Percentiles rank a stretch among this genome's conserved stretches.
Conservation (phyloP, 1,140 invertebrate species). For the Metaphire vulgaris region DNA sequence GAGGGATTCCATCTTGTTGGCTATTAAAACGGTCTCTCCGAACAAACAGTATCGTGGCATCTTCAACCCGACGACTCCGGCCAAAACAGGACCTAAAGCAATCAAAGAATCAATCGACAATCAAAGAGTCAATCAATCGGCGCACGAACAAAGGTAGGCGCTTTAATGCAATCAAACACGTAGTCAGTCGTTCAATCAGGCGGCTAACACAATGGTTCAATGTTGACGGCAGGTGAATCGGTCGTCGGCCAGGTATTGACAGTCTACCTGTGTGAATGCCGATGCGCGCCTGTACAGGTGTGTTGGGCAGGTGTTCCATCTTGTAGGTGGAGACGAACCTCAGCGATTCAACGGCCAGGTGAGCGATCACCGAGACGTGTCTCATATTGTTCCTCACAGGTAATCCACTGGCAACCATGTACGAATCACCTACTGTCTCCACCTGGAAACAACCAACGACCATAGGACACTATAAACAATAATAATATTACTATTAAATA, state of each 20-base stretch:
- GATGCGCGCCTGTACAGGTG: slow-evolving; percentile 84
- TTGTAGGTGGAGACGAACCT: slow-evolving; percentile 78
- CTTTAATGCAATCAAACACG: too few species aligned
- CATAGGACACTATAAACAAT: too few species aligned
- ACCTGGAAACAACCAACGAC: slow-evolving; percentile 65
- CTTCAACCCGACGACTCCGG: slow-evolving; percentile 82
- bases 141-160: too few species aligned
- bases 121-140: too few species aligned
- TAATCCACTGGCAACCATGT: slow-evolving; percentile 70
- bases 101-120: too few species aligned
- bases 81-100: slow-evolving; percentile 38
- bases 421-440: slow-evolving; percentile 94
- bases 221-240: too few species aligned
- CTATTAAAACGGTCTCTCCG: slow-evolving; percentile 48
- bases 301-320: slow-evolving; percentile 69
- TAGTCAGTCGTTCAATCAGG: too few species aligned
- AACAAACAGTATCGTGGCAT: slow-evolving; percentile 82
- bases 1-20: not conserved
- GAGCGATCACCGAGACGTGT: slow-evolving; percentile 61
- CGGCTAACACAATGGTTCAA: too few species aligned
- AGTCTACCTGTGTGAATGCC: slow-evolving; percentile 87
- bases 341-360: slow-evolving; percentile 79
- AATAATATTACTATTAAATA: too few species aligned
- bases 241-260: too few species aligned
- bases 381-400: slow-evolving; percentile 57